Conservation (phyloP, 2,113 vertebrate genomes). For the Acanthochromis polyacanthus region DNA sequence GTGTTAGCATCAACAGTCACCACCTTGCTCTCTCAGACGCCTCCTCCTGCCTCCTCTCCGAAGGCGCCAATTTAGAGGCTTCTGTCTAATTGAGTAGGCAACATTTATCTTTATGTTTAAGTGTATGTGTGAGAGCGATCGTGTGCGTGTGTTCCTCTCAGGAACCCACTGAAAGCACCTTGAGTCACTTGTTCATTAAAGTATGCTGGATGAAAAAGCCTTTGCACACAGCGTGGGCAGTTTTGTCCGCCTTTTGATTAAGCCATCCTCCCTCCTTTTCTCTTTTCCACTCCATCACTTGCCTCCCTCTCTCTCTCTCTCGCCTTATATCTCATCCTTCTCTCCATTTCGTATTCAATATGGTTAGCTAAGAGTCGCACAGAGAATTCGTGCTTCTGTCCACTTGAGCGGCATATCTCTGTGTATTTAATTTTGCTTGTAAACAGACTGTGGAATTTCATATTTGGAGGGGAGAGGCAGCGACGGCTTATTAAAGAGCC, state of each 20-base stretch:
- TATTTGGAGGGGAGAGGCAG: slow-evolving; percentile 16
- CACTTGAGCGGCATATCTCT: slow-evolving; percentile 29
- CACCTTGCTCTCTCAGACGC: slow-evolving; percentile 15
- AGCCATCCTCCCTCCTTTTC: slow-evolving; percentile 39
- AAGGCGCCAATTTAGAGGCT: slow-evolving; percentile 58
- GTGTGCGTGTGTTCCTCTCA: slow-evolving; percentile 35
- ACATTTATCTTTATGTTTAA: slow-evolving; percentile 56
- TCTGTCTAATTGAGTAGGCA: slow-evolving; percentile 68
- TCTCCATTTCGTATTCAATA: slow-evolving; percentile 7
- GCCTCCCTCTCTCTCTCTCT: neutral
- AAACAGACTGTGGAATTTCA: slow-evolving; percentile 40
- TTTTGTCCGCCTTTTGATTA: slow-evolving; percentile 67
- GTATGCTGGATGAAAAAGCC: slow-evolving; percentile 54
- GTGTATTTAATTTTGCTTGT: slow-evolving; percentile 37
- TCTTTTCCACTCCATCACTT: neutral
- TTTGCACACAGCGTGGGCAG: slow-evolving; percentile 62
- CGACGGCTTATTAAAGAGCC: slow-evolving; percentile 41
- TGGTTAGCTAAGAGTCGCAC: slow-evolving; percentile 19
- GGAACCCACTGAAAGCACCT: slow-evolving; percentile 65
- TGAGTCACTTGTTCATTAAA: slow-evolving; percentile 78
- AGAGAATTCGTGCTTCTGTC: slow-evolving; percentile 30
- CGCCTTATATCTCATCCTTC: neutral
- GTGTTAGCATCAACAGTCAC: slow-evolving; percentile 53
- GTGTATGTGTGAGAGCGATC: slow-evolving; percentile 15
- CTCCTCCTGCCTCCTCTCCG: slow-evolving; percentile 35